Conservation (phyloP, 2,113 vertebrate genomes). For the Ailurus styani region DNA sequence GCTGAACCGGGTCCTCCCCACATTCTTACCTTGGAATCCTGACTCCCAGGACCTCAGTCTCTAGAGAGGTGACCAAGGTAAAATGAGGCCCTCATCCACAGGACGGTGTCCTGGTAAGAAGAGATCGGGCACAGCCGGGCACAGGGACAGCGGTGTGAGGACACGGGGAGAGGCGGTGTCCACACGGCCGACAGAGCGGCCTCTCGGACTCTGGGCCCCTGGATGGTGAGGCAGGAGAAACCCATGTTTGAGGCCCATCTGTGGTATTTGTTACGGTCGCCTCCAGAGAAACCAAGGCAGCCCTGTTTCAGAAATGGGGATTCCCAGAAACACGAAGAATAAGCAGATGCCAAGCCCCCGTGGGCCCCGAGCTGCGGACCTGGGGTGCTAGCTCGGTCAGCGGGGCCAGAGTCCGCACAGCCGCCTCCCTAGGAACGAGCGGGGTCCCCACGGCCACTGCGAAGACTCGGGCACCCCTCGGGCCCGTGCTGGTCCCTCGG, state of each 20-base stretch:
- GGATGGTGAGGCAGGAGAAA: rapidly evolving
- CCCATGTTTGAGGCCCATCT: rapidly evolving
- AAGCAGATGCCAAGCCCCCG: not conserved
- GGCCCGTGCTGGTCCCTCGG: no score
- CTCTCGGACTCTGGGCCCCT: not conserved
- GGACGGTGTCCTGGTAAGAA: rapidly evolving
- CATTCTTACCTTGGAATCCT: not conserved
- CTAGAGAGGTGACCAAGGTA: not conserved
- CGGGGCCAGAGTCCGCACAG: not conserved
- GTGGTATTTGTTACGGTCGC: rapidly evolving
- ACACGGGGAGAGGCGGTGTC: rapidly evolving
- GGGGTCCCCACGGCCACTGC: not conserved
- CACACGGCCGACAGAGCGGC: not conserved
- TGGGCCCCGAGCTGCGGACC: not conserved
- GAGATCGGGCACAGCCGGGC: not conserved
- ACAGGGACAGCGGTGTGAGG: rapidly evolving
- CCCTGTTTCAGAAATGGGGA: not conserved
- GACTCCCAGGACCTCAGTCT: not conserved
- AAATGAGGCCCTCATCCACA: not conserved
- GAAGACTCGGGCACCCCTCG: not conserved
- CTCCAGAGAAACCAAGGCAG: not conserved
- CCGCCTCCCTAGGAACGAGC: not conserved
- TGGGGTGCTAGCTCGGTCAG: not conserved
- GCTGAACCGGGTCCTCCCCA: not conserved
- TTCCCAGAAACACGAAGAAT: not conserved